Evolutionary conservation across 2,888 invertebrate species (phyloP).

Genomic region (Petrophora chlorosata): DNA sequence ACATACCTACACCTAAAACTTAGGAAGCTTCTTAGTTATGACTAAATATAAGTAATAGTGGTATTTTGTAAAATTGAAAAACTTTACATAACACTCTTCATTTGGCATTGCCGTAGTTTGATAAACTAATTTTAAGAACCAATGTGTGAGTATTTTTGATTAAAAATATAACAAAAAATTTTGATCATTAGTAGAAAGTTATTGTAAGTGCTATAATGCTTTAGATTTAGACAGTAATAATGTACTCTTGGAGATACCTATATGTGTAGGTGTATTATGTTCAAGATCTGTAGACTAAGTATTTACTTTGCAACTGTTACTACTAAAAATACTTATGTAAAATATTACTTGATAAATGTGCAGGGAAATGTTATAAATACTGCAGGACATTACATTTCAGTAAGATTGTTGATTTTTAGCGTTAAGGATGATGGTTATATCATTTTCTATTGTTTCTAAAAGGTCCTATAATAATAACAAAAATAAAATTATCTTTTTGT

Average conservation of each 20-base stretch:
- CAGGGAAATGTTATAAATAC: too few relatives aligned
- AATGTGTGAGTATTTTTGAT: conserved; percentile 7
- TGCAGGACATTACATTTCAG: too few relatives aligned
- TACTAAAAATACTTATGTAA: too few relatives aligned
- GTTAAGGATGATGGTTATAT: conserved; percentile 13
- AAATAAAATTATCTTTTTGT: conserved; percentile 27
- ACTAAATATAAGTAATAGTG: conserved; percentile 6
- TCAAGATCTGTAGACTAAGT: conserved; percentile 1
- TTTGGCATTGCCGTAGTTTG: conserved; percentile 12
- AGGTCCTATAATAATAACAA: conserved; percentile 25
- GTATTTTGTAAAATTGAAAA: conserved; percentile 2
- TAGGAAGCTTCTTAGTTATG: conserved; percentile 1
- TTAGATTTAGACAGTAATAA: not conserved
- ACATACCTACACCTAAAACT: conserved; percentile 12
- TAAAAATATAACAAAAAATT: conserved; percentile 8
- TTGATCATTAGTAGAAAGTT: too few relatives aligned
- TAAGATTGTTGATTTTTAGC: conserved; percentile 8
- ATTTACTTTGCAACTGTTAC: conserved; percentile 1
- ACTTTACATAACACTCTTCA: not conserved
- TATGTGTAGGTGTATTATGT: not conserved
- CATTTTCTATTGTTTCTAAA: conserved; percentile 33
- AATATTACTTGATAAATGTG: too few relatives aligned
- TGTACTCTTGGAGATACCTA: conserved; percentile 2
- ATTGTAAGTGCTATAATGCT: not conserved
- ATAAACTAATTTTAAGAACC: conserved; percentile 6